Percentiles rank a stretch among this genome's conserved stretches.
phyloP scores from a whole-genome alignment of 2,797 vertebrate species.

The Eidolon dupreanum region DNA sequence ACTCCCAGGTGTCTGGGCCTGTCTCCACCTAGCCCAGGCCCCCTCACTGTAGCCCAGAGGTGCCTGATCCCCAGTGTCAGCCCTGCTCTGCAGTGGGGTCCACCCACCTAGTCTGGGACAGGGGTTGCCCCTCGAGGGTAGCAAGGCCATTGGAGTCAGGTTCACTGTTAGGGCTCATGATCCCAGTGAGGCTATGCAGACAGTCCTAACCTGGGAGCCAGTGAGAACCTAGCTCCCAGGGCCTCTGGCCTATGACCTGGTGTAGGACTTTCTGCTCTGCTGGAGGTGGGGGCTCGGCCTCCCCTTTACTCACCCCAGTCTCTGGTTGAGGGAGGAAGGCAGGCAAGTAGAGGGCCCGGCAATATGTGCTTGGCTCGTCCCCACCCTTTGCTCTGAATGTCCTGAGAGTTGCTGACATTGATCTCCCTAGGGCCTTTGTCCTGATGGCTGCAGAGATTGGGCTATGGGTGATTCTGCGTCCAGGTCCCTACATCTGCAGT shows the following conservation, averaged over 20 bases:
- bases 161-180: neutral
- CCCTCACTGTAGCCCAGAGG: neutral
- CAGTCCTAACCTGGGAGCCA: neutral
- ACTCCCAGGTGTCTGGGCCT: neutral
- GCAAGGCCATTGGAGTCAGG: neutral
- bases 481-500: slow-evolving; percentile 91
- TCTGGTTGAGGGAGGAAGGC: neutral
- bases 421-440: slow-evolving; percentile 90
- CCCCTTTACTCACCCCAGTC: no score
- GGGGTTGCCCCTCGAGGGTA: neutral
- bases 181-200: fast-evolving
- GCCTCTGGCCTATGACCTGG: neutral
- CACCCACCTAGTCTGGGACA: neutral
- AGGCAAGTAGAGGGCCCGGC: neutral
- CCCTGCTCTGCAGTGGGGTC: no score
- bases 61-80: neutral
- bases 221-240: neutral
- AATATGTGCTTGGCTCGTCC: fast-evolving
- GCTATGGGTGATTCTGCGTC: slow-evolving; percentile 96
- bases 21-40: neutral
- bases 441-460: slow-evolving; percentile 90
- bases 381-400: fast-evolving
- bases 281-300: neutral
- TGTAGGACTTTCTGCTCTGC: neutral
- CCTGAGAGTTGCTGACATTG: neutral